phyloP scores from a whole-genome alignment of 2,113 vertebrate species.

The Sinocyclocheilus anophthalmus region DNA sequence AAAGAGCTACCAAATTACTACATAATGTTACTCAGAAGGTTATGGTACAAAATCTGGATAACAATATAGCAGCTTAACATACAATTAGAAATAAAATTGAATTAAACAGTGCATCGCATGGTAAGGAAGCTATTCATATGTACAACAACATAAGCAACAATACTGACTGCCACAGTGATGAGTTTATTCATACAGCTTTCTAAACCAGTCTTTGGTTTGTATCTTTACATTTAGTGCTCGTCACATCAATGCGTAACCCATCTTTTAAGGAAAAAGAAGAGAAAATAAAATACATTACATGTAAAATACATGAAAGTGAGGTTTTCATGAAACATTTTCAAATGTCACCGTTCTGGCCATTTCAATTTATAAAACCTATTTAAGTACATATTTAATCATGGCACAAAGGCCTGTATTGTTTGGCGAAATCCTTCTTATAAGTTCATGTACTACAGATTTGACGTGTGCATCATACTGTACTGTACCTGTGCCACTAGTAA shows the following conservation, averaged over 20 bases:
- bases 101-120: constrained; percentile 58
- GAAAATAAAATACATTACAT: constrained; percentile 1
- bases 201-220: constrained; percentile 50
- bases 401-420: constrained; percentile 25
- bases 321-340: neutral
- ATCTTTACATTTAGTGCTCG: constrained; percentile 32
- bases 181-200: constrained; percentile 28
- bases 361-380: neutral
- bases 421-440: neutral
- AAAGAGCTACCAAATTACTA: neutral
- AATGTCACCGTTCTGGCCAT: neutral
- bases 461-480: neutral
- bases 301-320: neutral
- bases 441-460: neutral
- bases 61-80: constrained; percentile 39
- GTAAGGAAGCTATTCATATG: constrained; percentile 63
- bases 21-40: neutral
- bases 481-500: neutral
- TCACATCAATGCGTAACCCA: neutral
- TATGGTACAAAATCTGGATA: constrained; percentile 36
- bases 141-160: constrained; percentile 66
- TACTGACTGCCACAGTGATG: constrained; percentile 51
- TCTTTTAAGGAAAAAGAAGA: constrained; percentile 3
- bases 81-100: constrained; percentile 50
- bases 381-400: neutral